phyloP scores from a whole-genome alignment of 2,113 vertebrate genomes.

The Procavia capensis region DNA sequence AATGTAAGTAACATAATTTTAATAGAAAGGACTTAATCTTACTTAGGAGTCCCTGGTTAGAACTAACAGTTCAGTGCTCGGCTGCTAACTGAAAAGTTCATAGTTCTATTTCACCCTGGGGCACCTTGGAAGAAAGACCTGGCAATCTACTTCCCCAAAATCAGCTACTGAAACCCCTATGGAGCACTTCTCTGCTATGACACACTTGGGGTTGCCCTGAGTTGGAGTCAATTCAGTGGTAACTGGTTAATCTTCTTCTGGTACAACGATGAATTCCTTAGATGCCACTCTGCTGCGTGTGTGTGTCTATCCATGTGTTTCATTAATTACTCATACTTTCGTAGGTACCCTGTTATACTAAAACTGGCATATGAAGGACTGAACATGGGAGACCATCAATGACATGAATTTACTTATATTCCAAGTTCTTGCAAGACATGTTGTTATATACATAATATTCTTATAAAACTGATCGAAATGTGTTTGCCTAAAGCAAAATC shows the following conservation, averaged over 20 bases:
- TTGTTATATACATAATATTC: not conserved
- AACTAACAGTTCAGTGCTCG: not conserved
- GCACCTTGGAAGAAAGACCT: not conserved
- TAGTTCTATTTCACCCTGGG: not conserved
- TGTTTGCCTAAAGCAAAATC: not conserved
- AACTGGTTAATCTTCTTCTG: not conserved
- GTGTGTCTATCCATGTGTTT: not conserved
- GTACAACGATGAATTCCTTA: not conserved
- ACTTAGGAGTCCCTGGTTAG: not conserved
- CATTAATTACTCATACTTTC: not conserved
- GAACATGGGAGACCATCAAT: not conserved
- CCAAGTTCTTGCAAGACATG: not conserved
- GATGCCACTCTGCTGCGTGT: not conserved
- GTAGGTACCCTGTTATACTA: not conserved
- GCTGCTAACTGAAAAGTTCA: not conserved
- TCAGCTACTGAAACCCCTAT: not conserved
- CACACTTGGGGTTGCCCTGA: not conserved
- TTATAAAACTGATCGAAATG: not conserved
- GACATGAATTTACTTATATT: not conserved
- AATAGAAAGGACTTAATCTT: not conserved
- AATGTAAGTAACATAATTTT: not conserved
- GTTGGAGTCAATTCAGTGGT: not conserved
- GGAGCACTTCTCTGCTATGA: not conserved
- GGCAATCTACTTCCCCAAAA: not conserved
- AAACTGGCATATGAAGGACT: not conserved